A percentile compares a stretch with the other conserved stretches of the same genome.
These are phyloP conservation scores for Hedya salicella DNA, from an alignment of 2,888 invertebrate genomes.

Conservation along the genomic window DNA sequence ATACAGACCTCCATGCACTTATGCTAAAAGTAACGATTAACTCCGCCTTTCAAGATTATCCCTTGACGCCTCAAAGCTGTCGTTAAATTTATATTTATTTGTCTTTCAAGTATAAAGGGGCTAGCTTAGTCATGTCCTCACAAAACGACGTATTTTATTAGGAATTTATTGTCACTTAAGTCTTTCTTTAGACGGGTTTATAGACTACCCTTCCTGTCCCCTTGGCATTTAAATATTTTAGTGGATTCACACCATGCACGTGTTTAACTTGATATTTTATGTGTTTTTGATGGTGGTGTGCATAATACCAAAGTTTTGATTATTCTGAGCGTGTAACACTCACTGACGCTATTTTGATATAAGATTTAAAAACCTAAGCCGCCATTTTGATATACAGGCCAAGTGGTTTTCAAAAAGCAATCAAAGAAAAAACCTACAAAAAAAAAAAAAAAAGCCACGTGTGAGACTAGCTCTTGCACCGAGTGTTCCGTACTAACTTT, in stretches of 20 bases:
- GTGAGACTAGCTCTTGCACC: no score
- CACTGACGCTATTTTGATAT: neutral
- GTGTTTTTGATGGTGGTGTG: conserved; percentile 32
- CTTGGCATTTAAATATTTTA: conserved; percentile 41
- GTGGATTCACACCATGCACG: conserved; percentile 38
- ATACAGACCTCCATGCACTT: neutral
- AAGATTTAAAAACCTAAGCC: no score
- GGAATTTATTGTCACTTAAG: neutral
- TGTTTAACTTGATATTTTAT: conserved; percentile 40
- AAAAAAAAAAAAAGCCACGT: no score
- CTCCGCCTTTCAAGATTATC: conserved; percentile 28
- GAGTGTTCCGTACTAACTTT: no score
- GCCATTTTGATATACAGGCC: no score
- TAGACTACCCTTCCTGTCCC: conserved; percentile 20
- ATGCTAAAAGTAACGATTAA: conserved; percentile 26
- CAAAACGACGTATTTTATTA: conserved; percentile 1
- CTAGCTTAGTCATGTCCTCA: neutral
- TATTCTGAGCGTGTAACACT: neutral
- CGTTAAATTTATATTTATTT: conserved; percentile 39
- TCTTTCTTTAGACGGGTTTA: neutral
- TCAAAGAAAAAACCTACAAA: no score
- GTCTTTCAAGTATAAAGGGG: conserved; percentile 29
- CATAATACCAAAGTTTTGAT: conserved; percentile 23
- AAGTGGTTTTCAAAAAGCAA: no score
- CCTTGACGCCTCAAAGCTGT: conserved; percentile 14